These are phyloP conservation scores for Phytoseiulus persimilis DNA, from an alignment of 2,888 invertebrate genomes.

Conservation along the genomic window DNA sequence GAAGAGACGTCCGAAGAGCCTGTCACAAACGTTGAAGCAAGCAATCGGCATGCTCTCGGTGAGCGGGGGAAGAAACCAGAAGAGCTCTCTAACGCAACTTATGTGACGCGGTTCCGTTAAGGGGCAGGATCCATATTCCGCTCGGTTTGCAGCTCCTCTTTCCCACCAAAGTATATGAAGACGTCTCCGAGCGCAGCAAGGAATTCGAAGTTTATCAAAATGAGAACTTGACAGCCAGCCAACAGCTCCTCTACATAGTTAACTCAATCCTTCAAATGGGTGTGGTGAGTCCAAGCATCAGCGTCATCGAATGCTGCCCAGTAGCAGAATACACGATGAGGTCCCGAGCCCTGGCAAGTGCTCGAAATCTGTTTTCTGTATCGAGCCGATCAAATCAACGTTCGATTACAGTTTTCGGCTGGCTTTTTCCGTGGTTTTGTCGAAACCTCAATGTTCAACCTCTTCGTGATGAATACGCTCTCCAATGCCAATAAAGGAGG, in stretches of 20 bases:
- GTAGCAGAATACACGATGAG: too few relatives aligned
- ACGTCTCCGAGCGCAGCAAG: background rate
- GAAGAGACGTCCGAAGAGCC: background rate
- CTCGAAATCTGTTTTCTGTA: too few relatives aligned
- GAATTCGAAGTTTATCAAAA: conserved; percentile 11
- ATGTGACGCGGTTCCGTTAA: too few relatives aligned
- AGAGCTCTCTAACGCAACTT: too few relatives aligned
- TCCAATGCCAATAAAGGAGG: conserved; percentile 16
- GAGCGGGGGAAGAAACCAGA: background rate
- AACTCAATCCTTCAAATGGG: background rate
- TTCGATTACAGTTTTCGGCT: background rate
- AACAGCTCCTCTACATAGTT: background rate
- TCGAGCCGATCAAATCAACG: background rate
- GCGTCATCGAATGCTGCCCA: background rate
- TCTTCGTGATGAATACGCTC: background rate
- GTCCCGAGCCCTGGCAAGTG: too few relatives aligned
- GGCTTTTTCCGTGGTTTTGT: background rate
- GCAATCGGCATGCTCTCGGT: background rate
- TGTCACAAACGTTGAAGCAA: background rate
- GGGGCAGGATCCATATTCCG: too few relatives aligned
- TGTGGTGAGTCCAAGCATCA: background rate
- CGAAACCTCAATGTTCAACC: background rate
- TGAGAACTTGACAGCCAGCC: background rate
- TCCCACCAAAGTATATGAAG: background rate
- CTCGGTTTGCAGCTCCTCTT: background rate